A percentile compares a stretch with the other conserved stretches of the same genome.
Conservation (phyloP, 2,888 invertebrate genomes). For the Spilarctia lutea region DNA sequence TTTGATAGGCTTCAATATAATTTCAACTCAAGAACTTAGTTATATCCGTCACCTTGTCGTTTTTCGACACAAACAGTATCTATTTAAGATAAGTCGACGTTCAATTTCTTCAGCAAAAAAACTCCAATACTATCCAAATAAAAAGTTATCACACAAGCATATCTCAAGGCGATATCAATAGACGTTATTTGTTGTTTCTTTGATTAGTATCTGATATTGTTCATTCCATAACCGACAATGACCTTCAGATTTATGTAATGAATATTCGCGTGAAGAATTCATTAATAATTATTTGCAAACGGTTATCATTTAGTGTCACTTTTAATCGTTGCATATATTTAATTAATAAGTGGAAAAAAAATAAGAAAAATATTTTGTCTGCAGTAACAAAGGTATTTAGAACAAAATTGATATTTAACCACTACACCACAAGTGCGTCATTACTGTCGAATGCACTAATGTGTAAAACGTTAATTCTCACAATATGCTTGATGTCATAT, state of each 20-base stretch:
- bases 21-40: background rate
- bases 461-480: background rate
- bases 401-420: background rate
- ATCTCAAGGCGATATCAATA: constrained; percentile 44
- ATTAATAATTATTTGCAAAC: constrained; percentile 18
- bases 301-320: constrained; percentile 4
- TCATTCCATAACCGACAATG: constrained; percentile 59
- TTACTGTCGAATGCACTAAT: background rate
- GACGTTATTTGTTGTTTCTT: constrained; percentile 49
- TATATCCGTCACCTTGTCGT: background rate
- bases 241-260: constrained; percentile 60
- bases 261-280: constrained; percentile 61
- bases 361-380: background rate
- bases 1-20: background rate
- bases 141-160: constrained; percentile 12
- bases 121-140: constrained; percentile 6
- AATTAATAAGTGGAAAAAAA: background rate
- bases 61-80: background rate
- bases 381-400: background rate
- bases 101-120: background rate
- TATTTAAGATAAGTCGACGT: background rate
- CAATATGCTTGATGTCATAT: constrained; percentile 1
- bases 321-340: constrained; percentile 6
- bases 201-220: constrained; percentile 43
- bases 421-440: constrained; percentile 2